Evolutionary conservation across 2,113 vertebrate species (phyloP), one percentile per base, ranked within the genome.

Genomic region (Cynocephalus volans): DNA sequence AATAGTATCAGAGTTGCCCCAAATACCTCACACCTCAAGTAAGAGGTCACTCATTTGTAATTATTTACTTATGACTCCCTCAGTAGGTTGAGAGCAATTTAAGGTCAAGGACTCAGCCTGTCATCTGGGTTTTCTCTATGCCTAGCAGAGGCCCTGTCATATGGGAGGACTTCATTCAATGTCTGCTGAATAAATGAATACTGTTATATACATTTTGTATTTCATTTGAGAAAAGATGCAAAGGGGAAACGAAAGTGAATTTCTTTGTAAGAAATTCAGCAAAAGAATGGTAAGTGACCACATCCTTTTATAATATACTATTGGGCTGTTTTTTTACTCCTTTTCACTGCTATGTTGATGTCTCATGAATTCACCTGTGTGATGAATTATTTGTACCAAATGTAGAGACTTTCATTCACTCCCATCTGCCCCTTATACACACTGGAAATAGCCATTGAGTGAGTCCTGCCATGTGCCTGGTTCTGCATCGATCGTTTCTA

Each of bases 201-300:
- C 56, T 72, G 33, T 33, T 31, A 54, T 13, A 31, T 82, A 4
- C 70, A 31, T 23, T 60, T 70, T 72, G 28, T 31, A 77, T 95
- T 88, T 84, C 24, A 48, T 54, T 52, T 60, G 26, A 72, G 41
- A 21, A 85, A 67, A n/a, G 11, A 5, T 26, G 0, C 54, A 5
- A 92, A 14, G 28, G 7, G 18, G 14, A 88, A 84, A 83, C 14
- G 41, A 88, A 96, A 62, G 26, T 52, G 36, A 75, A 60, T 60
- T 72, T 60, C 60, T 85, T 82, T 86, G 36, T 92, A 50, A 92
- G 67, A 80, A 33, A 65, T 36, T 76, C n/a, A 76, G n/a, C n/a
- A 70, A 62, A 58, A 13, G 33, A 64, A 21, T n/a, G 67, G 81
- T 70, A 76, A 76, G 48, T 52, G 24, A 4, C 28, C 11, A 28